Evolutionary conservation across 1,140 invertebrate species (phyloP), one percentile per base, ranked within the genome.

Genomic region (Bombus pascuorum): DNA sequence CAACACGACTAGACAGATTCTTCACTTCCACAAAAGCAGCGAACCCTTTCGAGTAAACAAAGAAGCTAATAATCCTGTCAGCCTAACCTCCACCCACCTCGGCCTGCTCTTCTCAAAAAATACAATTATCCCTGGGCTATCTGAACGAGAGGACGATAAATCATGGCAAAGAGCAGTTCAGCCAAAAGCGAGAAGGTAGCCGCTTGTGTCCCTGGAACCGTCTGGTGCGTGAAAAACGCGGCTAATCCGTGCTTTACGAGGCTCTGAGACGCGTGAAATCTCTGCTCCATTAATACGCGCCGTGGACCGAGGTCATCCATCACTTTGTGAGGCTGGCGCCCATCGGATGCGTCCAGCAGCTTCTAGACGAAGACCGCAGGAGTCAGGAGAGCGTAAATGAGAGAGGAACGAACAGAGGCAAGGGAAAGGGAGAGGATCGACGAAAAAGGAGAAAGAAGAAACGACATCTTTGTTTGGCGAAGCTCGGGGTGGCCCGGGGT

Each of bases 401-500:
- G 42, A 39, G 68, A 74, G 71, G 71, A 74, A 70, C 28, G 42
- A 62, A 71, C 32, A 18, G 25, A 32, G 37, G 74, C 66, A 80
- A 81, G 47, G 79, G 68, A 66, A 72, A 8, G 71, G 77, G 71
- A 81, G 42, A 44, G 28, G 28, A 62, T 62, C 2, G 28, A 62
- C 12, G 75, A 4, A 85, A 89, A 91, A 76, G 85, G 72, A 90
- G 85, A 85, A 85, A 91, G 79, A 89, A 77, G 90, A 90, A 91
- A 91, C 81, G 92, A 93, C 92, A 94, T 94, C 93, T 93, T 95
- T 93, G 94, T 95, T 93, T 89, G 90, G 86, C 70, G 84, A 88
- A 89, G 93, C 93, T 94, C 93, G 90, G 93, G 94, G 94, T 94
- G 94, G 93, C 92, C 94, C 92, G 86, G 91, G 93, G 93, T 93